Evolutionary conservation across 2,888 invertebrate genomes (phyloP).

Genomic region (Tricholauxania praeusta): DNA sequence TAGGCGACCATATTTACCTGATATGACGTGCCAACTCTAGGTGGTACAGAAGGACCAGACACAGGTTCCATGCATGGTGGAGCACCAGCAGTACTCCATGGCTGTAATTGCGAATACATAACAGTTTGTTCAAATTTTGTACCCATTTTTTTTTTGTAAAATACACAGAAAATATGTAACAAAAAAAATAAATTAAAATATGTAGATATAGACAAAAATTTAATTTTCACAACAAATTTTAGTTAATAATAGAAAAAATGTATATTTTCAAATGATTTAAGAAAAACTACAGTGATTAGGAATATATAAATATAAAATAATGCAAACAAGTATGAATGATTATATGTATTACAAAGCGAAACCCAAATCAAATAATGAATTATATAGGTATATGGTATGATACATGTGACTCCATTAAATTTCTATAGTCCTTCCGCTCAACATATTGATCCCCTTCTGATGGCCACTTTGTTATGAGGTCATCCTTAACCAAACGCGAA

Average conservation of each 20-base stretch:
- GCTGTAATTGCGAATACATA: conserved; percentile 77
- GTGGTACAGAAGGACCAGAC: conserved; percentile 73
- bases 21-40: conserved; percentile 77
- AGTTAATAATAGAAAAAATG: conserved; percentile 24
- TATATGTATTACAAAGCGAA: too few species aligned
- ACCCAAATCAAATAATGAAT: conserved; percentile 1
- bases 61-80: conserved; percentile 76
- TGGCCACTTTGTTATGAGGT: conserved; percentile 64
- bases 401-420: conserved; percentile 68
- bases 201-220: conserved; percentile 26
- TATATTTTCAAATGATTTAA: conserved; percentile 16
- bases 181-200: conserved; percentile 21
- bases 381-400: conserved; percentile 36
- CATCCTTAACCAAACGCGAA: conserved; percentile 65
- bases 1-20: conserved; percentile 55
- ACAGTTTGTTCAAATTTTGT: conserved; percentile 56
- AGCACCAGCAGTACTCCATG: conserved; percentile 77
- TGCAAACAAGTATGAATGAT: too few species aligned
- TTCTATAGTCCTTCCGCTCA: conserved; percentile 65
- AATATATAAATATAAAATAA: conserved; percentile 4
- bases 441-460: conserved; percentile 60
- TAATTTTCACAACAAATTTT: conserved; percentile 30
- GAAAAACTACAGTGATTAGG: conserved; percentile 30
- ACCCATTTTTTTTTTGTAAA: conserved; percentile 44
- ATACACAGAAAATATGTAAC: conserved; percentile 36